Conservation (phyloP, 2,113 vertebrate genomes). For the Onychorhynchus coronatus region DNA sequence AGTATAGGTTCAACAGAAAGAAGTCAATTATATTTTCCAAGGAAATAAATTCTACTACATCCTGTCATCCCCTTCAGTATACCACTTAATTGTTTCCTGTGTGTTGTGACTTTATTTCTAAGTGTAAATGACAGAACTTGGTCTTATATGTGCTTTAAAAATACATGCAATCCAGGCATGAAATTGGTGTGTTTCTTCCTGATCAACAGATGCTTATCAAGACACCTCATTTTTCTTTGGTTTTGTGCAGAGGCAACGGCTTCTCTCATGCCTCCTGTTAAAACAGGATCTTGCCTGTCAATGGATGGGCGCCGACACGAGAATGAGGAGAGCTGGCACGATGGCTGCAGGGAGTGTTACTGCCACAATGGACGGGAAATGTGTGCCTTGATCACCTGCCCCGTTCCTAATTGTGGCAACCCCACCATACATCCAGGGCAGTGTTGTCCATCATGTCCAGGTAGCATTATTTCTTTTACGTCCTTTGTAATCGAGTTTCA, state of each 20-base stretch:
- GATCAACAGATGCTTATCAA: not conserved
- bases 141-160: not conserved
- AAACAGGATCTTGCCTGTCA: conserved; percentile 83
- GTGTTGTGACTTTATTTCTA: not conserved
- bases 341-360: conserved; percentile 89
- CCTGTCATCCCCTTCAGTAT: not conserved
- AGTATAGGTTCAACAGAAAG: not conserved
- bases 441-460: conserved; percentile 87
- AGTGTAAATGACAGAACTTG: not conserved
- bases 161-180: not conserved
- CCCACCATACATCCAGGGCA: conserved; percentile 85
- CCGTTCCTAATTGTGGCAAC: conserved; percentile 82
- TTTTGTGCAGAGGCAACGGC: conserved; percentile 69
- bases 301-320: conserved; percentile 87
- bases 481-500: not conserved
- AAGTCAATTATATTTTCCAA: not conserved
- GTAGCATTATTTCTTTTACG: conserved; percentile 41
- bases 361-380: conserved; percentile 87
- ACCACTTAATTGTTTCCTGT: not conserved
- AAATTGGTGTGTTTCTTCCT: not conserved
- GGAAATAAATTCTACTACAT: not conserved
- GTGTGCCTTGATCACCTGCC: conserved; percentile 89
- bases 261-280: conserved; percentile 75
- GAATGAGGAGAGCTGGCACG: conserved; percentile 88
- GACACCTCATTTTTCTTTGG: not conserved